Evolutionary conservation across 2,888 invertebrate genomes (phyloP).

Genomic region (Escarpia spicata): DNA sequence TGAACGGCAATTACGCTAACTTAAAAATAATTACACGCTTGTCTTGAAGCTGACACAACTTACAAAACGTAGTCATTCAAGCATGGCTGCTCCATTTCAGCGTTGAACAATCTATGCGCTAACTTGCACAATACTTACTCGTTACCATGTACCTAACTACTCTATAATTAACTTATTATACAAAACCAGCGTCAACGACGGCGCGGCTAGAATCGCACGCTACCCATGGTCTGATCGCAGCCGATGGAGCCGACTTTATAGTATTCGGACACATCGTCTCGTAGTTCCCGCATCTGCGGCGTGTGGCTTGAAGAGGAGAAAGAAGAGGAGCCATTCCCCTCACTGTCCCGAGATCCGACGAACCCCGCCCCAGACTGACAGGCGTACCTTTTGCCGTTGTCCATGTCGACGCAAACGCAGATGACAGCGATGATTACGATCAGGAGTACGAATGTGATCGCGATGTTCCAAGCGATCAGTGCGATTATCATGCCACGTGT

Average conservation of each 20-base stretch:
- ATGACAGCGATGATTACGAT: background rate
- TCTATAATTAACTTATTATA: background rate
- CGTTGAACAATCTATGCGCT: background rate
- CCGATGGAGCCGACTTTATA: conserved; percentile 10
- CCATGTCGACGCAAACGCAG: conserved; percentile 5
- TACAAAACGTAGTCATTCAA: background rate
- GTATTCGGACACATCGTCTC: background rate
- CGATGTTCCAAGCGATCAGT: conserved; percentile 9
- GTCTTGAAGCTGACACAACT: background rate
- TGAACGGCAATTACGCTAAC: background rate
- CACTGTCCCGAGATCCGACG: background rate
- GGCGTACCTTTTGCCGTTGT: background rate
- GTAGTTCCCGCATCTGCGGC: background rate
- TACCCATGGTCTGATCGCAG: background rate
- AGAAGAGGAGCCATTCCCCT: background rate
- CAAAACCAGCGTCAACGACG: background rate
- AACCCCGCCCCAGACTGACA: background rate
- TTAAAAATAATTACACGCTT: background rate
- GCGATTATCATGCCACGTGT: background rate
- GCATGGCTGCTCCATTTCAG: background rate
- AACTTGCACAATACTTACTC: background rate
- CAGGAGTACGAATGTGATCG: background rate
- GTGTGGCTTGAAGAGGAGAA: background rate
- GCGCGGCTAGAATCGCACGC: background rate
- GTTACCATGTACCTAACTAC: background rate